Base-by-base conservation (phyloP, 2,888 invertebrate genomes). In the Hecatera dysodea region DNA sequence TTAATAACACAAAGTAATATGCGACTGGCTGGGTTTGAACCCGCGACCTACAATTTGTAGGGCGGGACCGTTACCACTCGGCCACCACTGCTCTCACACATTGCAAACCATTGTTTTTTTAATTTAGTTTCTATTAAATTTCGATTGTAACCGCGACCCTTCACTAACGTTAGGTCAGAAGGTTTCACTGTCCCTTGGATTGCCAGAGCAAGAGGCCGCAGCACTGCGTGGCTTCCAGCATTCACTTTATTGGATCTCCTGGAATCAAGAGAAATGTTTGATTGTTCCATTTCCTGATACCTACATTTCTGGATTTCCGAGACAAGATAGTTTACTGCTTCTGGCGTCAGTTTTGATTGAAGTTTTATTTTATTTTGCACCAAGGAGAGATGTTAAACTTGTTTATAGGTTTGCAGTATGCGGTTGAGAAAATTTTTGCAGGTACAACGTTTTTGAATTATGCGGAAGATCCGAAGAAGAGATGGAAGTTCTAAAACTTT, bases 321-420 rank as follows among this genome's bases (percentile, higher is more conserved):
- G 44, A 44, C n/a, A 9, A 11, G 12, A 46, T 12, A 17, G 11
- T 72, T 72, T 48, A 52, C 33, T 46, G 12, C 46, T 48, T 36
- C 27, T 65, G 57, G 19, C 60, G 33, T 64, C 42, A 48, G 33
- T 67, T 61, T 57, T 57, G 61, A 72, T 67, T 67, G 50, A 61
- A 56, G 48, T 67, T 73, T 50, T 48, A 46, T 72, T 67, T 64
- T 46, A 72, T 57, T 53, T n/a, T 59, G 12, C 29, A 42, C 50
- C 50, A 17, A 24, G n/a, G 27, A 22, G 29, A 46, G 7, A 57
- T n/a, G 22, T 59, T 42, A 56, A 61, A 19, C 42, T 39, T 42
- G 52, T 65, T 66, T 61, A 77, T 42, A 57, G 57, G 75, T 53
- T 39, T 39, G 53, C 22, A 48, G 52, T 52, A n/a, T 59, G 46